Percentiles rank a stretch among this genome's conserved stretches.
Conservation (phyloP, 1,140 invertebrate species). For the Homarus americanus region DNA sequence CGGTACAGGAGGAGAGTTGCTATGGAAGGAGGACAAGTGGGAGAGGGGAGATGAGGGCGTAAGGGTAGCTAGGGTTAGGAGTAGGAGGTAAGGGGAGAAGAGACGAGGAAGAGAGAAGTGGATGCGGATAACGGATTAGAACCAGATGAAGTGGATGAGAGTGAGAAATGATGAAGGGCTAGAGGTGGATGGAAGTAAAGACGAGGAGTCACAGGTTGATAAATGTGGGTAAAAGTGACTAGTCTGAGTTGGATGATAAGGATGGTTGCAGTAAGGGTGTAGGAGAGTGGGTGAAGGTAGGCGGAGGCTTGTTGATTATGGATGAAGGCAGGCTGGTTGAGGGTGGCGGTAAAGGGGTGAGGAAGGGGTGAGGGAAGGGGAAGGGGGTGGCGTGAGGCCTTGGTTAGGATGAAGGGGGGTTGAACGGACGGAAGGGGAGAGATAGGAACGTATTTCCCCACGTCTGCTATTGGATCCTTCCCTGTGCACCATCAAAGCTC, state of each 20-base stretch:
- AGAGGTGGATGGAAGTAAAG: too few species aligned
- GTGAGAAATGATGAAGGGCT: too few species aligned
- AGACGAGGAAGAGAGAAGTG: too few species aligned
- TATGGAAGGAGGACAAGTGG: background rate
- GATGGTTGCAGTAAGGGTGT: too few species aligned
- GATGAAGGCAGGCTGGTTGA: background rate
- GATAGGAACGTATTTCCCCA: background rate
- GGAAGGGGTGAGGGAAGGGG: background rate
- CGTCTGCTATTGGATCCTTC: background rate
- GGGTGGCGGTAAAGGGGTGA: background rate
- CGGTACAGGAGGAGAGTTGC: too few species aligned
- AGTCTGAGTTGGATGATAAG: too few species aligned
- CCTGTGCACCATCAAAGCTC: conserved; percentile 22
- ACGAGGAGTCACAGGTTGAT: too few species aligned
- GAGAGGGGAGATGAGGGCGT: background rate
- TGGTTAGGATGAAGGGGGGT: background rate
- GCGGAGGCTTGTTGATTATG: background rate
- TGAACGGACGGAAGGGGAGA: background rate
- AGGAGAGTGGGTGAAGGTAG: background rate
- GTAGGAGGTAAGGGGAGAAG: background rate
- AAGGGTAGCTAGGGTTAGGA: background rate
- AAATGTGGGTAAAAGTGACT: too few species aligned
- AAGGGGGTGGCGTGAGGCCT: background rate
- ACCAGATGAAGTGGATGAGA: too few species aligned
- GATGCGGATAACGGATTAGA: too few species aligned